Percentiles rank a stretch among this genome's conserved stretches.
Conservation (phyloP, 2,113 vertebrate genomes). For the Cariama cristata region DNA sequence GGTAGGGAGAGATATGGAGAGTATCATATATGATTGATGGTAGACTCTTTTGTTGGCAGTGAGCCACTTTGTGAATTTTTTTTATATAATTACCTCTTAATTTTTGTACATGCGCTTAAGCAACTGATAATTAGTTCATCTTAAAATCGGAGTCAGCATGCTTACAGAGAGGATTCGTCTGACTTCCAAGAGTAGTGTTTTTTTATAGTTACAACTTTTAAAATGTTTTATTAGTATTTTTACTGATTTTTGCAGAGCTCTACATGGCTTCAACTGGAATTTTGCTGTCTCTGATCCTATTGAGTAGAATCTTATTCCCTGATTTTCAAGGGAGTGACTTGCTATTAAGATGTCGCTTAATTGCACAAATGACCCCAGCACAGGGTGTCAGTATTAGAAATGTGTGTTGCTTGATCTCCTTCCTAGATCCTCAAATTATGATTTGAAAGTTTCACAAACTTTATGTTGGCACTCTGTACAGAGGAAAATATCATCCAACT, state of each 20-base stretch:
- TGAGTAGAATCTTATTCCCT: background rate
- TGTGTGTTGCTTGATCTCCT: background rate
- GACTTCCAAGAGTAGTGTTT: background rate
- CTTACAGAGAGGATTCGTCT: background rate
- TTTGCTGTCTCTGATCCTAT: background rate
- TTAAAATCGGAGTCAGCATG: background rate
- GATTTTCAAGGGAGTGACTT: background rate
- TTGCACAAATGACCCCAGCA: background rate
- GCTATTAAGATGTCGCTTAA: background rate
- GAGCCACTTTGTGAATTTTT: slow-evolving; percentile 17
- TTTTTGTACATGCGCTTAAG: slow-evolving; percentile 16
- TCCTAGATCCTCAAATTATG: background rate
- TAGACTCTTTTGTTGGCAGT: slow-evolving; percentile 8
- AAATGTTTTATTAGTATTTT: background rate
- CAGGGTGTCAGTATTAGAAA: background rate
- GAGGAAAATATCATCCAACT: background rate
- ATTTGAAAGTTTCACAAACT: background rate
- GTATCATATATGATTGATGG: slow-evolving; percentile 27
- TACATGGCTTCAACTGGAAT: background rate
- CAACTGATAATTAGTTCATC: background rate
- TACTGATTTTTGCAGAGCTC: background rate
- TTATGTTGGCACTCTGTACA: background rate
- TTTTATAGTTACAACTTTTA: background rate
- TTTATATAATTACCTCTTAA: slow-evolving; percentile 32
- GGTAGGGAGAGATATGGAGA: background rate